A percentile compares a stretch with the other conserved stretches of the same genome.
These are phyloP conservation scores for Taeniopygia guttata DNA, from an alignment of 2,797 vertebrate species.

Conservation along the genomic window DNA sequence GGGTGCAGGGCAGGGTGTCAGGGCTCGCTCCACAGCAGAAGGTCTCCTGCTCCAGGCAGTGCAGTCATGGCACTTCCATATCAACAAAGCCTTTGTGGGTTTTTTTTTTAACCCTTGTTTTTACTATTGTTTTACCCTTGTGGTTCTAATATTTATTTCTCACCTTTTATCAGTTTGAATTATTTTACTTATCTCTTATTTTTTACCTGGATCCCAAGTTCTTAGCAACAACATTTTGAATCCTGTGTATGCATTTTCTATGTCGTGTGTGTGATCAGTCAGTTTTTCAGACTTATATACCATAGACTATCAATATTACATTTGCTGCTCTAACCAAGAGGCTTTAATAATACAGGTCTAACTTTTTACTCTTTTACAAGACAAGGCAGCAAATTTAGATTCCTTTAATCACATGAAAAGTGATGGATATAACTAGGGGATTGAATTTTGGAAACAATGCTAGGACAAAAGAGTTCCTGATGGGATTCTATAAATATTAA, in stretches of 20 bases:
- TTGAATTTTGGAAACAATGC: slow-evolving; percentile 61
- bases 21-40: background rate
- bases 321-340: slow-evolving; percentile 41
- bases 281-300: slow-evolving; percentile 15
- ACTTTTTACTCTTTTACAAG: slow-evolving; percentile 46
- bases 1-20: background rate
- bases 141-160: background rate
- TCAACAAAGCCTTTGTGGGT: background rate
- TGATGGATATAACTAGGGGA: slow-evolving; percentile 61
- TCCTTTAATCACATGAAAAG: slow-evolving; percentile 69
- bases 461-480: slow-evolving; percentile 61
- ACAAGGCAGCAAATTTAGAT: slow-evolving; percentile 65
- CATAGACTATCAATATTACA: slow-evolving; percentile 52
- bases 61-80: background rate
- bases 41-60: no score
- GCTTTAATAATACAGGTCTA: slow-evolving; percentile 46
- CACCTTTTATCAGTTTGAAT: background rate
- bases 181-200: background rate
- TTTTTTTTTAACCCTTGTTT: background rate
- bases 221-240: background rate
- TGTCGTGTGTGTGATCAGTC: background rate
- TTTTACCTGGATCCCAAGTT: background rate
- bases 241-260: background rate
- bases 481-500: slow-evolving; percentile 68
- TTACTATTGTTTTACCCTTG: background rate